Percentiles rank a stretch among this genome's conserved stretches.
These are phyloP conservation scores for Valencia hispanica DNA, from an alignment of 2,797 vertebrate species.

Conservation along the genomic window DNA sequence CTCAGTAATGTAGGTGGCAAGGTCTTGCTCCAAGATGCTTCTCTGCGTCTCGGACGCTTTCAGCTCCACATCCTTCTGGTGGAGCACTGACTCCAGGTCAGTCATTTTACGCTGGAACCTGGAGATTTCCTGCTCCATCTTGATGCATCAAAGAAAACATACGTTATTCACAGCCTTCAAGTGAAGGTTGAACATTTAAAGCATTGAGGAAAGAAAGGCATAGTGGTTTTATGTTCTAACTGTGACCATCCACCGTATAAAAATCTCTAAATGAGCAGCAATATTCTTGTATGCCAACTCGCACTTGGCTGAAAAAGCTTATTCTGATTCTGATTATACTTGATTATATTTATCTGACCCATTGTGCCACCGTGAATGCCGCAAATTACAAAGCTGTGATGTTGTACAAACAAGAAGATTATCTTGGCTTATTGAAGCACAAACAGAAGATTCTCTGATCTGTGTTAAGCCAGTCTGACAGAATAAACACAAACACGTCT, in stretches of 20 bases:
- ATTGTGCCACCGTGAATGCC: constrained; percentile 5
- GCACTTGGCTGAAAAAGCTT: background rate
- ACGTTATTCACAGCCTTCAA: background rate
- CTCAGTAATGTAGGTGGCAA: constrained; percentile 99
- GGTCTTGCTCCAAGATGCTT: constrained; percentile 97
- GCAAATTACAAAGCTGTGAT: constrained; percentile 15
- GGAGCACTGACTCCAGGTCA: constrained; percentile 98
- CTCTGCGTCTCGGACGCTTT: constrained; percentile 98
- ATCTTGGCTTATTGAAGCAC: constrained; percentile 43
- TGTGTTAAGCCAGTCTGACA: constrained; percentile 34
- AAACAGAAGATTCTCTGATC: constrained; percentile 56
- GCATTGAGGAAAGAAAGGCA: background rate
- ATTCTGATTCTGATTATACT: constrained; percentile 17
- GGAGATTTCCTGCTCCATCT: constrained; percentile 99
- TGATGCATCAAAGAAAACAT: constrained; percentile 20
- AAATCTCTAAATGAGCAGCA: background rate
- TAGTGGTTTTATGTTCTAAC: background rate
- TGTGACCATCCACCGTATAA: background rate
- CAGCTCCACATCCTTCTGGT: constrained; percentile 99
- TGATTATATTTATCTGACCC: constrained; percentile 12
- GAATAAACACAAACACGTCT: constrained; percentile 45
- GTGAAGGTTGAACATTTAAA: background rate
- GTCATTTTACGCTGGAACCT: constrained; percentile 98
- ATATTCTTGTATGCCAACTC: background rate
- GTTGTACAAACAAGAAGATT: constrained; percentile 33